Conservation (phyloP, 2,797 vertebrate species). For the Discoglossus pictus region DNA sequence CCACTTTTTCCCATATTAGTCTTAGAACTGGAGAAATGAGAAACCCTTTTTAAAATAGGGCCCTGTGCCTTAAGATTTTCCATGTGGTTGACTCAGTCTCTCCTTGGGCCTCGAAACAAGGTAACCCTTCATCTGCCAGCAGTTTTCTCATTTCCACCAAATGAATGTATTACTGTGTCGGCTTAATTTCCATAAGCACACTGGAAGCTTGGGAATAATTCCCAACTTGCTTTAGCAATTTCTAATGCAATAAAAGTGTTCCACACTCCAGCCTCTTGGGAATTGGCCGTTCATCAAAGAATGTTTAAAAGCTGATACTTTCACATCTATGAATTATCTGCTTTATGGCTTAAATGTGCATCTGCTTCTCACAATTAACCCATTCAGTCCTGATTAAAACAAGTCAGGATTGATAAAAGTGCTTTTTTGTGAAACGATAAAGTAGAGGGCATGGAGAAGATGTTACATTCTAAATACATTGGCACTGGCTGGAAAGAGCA, state of each 20-base stretch:
- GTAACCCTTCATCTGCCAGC: constrained; percentile 51
- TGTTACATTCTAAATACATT: constrained; percentile 28
- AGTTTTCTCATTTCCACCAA: constrained; percentile 43
- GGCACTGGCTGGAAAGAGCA: constrained; percentile 3
- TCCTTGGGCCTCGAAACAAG: constrained; percentile 43
- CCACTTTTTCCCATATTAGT: constrained; percentile 36
- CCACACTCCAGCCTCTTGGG: constrained; percentile 30
- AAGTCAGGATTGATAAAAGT: background rate
- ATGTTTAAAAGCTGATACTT: constrained; percentile 36
- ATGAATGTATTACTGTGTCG: constrained; percentile 46
- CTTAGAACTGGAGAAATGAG: constrained; percentile 27
- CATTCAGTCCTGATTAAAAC: background rate
- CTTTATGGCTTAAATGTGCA: constrained; percentile 1
- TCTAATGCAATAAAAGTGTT: constrained; percentile 47
- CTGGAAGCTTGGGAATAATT: constrained; percentile 36
- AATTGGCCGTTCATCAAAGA: constrained; percentile 33
- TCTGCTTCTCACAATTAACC: background rate
- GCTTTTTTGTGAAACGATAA: background rate
- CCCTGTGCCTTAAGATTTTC: constrained; percentile 47
- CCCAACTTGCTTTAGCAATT: constrained; percentile 34
- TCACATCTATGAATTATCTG: constrained; percentile 11
- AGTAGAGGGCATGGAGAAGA: constrained; percentile 14
- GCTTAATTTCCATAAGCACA: constrained; percentile 38
- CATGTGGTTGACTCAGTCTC: constrained; percentile 47
- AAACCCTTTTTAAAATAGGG: constrained; percentile 39